Evolutionary conservation across 2,797 vertebrate genomes (phyloP).

Genomic region (Chaetodon trifasciatus): DNA sequence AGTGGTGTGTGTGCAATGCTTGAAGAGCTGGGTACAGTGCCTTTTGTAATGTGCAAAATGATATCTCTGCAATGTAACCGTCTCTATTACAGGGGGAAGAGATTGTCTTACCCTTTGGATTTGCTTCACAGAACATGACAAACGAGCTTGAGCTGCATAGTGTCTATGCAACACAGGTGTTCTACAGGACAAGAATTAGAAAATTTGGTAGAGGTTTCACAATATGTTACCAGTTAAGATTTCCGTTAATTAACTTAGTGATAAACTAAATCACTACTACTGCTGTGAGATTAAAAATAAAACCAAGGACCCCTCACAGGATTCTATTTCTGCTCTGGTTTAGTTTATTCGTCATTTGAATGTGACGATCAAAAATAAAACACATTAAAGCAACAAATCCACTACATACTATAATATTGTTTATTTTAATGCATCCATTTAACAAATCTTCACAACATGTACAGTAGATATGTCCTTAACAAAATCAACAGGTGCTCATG

Average conservation of each 20-base stretch:
- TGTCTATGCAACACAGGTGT: constrained; percentile 14
- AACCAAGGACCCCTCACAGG: constrained; percentile 9
- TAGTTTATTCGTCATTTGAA: constrained; percentile 45
- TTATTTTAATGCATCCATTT: constrained; percentile 80
- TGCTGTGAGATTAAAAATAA: constrained; percentile 2
- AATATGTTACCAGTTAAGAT: not conserved
- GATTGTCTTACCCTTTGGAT: constrained; percentile 84
- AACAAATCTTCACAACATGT: constrained; percentile 82
- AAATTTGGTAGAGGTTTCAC: constrained; percentile 1
- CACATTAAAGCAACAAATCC: constrained; percentile 50
- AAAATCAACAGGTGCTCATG: constrained; percentile 70
- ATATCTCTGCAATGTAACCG: constrained; percentile 82
- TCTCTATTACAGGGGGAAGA: constrained; percentile 84
- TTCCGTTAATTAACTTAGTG: not conserved
- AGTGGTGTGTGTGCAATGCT: constrained; percentile 58
- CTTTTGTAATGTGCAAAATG: constrained; percentile 88
- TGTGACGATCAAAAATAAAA: constrained; percentile 48
- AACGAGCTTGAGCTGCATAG: constrained; percentile 73
- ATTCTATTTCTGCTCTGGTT: constrained; percentile 13
- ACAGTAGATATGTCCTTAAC: constrained; percentile 80
- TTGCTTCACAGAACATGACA: constrained; percentile 82
- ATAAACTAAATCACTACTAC: not conserved
- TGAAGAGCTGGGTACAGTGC: constrained; percentile 72
- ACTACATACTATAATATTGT: constrained; percentile 65
- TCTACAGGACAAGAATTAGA: constrained; percentile 17